Conservation (phyloP, 2,797 vertebrate genomes). For the Pterois miles region DNA sequence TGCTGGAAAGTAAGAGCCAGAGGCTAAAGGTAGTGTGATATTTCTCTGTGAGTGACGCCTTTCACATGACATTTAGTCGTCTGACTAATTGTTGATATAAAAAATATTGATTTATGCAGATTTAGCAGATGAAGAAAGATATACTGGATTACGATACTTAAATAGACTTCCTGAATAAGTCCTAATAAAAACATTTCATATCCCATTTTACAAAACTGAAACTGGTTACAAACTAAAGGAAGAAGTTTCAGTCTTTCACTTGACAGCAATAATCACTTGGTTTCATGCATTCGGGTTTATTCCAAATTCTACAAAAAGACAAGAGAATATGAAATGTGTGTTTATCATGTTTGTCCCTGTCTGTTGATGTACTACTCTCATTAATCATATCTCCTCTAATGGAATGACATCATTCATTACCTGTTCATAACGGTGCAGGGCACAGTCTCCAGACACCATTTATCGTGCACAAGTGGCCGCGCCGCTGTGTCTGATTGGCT, state of each 20-base stretch:
- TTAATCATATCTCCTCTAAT: slow-evolving; percentile 21
- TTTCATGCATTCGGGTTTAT: not conserved
- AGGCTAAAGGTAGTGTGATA: not conserved
- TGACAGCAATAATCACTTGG: not conserved
- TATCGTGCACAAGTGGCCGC: slow-evolving; percentile 46
- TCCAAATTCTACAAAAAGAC: not conserved
- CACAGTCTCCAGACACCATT: slow-evolving; percentile 55
- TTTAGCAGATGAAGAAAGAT: not conserved
- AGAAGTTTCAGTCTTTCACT: not conserved
- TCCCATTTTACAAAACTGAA: not conserved
- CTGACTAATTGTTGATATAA: not conserved
- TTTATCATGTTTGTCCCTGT: not conserved
- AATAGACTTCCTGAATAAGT: not conserved
- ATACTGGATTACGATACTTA: not conserved
- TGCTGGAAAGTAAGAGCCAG: not conserved
- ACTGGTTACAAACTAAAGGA: not conserved
- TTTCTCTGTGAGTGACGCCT: not conserved
- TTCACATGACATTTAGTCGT: not conserved
- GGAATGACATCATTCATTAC: slow-evolving; percentile 51
- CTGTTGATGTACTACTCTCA: not conserved
- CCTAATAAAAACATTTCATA: slow-evolving; percentile 2
- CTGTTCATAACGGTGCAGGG: not conserved
- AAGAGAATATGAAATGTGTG: not conserved
- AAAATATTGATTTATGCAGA: slow-evolving; percentile 12
- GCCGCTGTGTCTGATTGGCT: slow-evolving; percentile 53